Conservation (phyloP, 2,797 vertebrate species). For the Lagodon rhomboides region DNA sequence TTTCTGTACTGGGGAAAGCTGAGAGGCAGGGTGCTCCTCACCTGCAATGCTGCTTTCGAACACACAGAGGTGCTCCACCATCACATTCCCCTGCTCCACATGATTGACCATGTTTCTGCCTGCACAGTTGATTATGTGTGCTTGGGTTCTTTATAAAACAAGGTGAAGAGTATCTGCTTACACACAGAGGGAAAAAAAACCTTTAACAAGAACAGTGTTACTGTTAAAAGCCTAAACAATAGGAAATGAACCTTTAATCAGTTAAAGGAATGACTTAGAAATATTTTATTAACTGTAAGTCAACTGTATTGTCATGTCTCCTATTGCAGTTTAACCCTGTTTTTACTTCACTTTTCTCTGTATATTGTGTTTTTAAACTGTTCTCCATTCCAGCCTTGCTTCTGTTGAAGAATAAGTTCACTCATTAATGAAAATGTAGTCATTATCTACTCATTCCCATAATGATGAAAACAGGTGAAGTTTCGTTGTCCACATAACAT, state of each 20-base stretch:
- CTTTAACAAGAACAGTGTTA: not conserved
- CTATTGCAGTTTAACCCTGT: not conserved
- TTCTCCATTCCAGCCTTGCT: constrained; percentile 44
- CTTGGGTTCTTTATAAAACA: constrained; percentile 22
- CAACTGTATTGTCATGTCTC: constrained; percentile 9
- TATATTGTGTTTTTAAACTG: constrained; percentile 26
- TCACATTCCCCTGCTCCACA: constrained; percentile 29
- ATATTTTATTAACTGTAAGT: constrained; percentile 11
- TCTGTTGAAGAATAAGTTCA: constrained; percentile 21
- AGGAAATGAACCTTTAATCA: constrained; percentile 5
- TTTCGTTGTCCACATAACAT: too few species aligned
- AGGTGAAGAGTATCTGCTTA: not conserved
- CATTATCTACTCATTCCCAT: too few species aligned
- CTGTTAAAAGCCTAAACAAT: constrained; percentile 1
- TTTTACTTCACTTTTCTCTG: constrained; percentile 36
- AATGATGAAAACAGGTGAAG: too few species aligned
- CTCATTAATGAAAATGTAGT: too few species aligned
- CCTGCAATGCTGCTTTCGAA: constrained; percentile 60
- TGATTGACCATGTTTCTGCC: not conserved
- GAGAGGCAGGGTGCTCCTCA: constrained; percentile 17
- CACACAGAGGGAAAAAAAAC: not conserved
- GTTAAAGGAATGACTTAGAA: not conserved
- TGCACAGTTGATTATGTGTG: constrained; percentile 1
- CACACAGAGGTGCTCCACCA: constrained; percentile 68
- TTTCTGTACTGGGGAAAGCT: constrained; percentile 15